Evolutionary conservation across 1,140 invertebrate genomes (phyloP).

Genomic region (Bombus consobrinus): DNA sequence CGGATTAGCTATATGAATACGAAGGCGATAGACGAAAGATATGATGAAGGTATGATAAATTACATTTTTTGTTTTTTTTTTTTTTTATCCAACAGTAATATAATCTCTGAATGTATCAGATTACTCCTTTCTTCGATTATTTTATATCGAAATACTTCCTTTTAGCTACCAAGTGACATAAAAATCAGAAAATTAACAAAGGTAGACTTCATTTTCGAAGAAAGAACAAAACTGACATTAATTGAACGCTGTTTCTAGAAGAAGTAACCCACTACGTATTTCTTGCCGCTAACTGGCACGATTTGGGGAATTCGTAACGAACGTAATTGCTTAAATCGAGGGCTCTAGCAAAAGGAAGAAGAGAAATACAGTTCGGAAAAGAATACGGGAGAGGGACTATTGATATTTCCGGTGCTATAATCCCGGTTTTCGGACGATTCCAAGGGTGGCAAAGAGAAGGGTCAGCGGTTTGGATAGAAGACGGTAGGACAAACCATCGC

Average conservation of each 20-base stretch:
- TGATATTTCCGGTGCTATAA: conserved; percentile 62
- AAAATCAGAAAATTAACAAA: background rate
- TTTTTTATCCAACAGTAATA: too few relatives aligned
- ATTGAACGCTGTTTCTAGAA: background rate
- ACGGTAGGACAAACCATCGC: conserved; percentile 44
- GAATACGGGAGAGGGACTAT: conserved; percentile 48
- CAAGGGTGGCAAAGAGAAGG: conserved; percentile 16
- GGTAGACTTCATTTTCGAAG: background rate
- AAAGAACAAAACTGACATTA: background rate
- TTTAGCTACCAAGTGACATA: background rate
- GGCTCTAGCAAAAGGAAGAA: too few relatives aligned
- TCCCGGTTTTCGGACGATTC: conserved; percentile 53
- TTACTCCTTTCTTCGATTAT: too few relatives aligned
- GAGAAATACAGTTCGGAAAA: conserved; percentile 3
- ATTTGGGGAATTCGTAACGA: conserved; percentile 9
- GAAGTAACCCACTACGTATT: background rate
- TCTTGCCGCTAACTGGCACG: background rate
- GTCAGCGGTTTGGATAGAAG: conserved; percentile 29
- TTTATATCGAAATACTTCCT: too few relatives aligned
- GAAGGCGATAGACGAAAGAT: too few relatives aligned
- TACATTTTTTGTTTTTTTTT: too few relatives aligned
- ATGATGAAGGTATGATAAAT: too few relatives aligned
- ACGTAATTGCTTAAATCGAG: background rate
- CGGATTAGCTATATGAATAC: background rate
- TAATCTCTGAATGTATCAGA: too few relatives aligned